phyloP scores from a whole-genome alignment of 1,140 invertebrate genomes.

The Calycopis cecrops region DNA sequence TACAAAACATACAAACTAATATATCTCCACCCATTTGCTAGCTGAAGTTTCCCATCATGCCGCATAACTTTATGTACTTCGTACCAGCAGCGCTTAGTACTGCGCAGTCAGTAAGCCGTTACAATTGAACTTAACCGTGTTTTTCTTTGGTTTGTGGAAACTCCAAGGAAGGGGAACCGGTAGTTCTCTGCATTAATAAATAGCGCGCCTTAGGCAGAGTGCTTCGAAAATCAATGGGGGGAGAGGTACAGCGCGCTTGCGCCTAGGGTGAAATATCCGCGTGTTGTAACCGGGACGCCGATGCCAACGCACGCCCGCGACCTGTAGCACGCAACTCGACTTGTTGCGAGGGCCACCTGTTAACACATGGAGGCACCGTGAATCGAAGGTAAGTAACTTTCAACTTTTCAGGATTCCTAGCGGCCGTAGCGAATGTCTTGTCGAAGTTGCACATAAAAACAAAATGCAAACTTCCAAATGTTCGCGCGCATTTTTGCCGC shows the following conservation, averaged over 20 bases:
- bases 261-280: slow-evolving; percentile 36
- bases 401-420: slow-evolving; percentile 11
- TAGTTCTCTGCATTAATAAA: slow-evolving; percentile 65
- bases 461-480: neutral
- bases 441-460: slow-evolving; percentile 5
- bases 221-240: slow-evolving; percentile 62
- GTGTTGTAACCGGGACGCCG: slow-evolving; percentile 51
- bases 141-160: slow-evolving; percentile 40
- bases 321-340: slow-evolving; percentile 50
- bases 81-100: neutral
- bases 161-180: slow-evolving; percentile 48
- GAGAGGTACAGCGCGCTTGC: slow-evolving; percentile 49
- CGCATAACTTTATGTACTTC: no score
- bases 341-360: slow-evolving; percentile 68
- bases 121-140: slow-evolving; percentile 22
- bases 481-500: slow-evolving; percentile 24
- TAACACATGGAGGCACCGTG: slow-evolving; percentile 63
- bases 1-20: no score
- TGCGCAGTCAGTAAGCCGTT: slow-evolving; percentile 15
- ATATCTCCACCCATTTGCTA: no score
- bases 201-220: slow-evolving; percentile 53
- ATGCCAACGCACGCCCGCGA: slow-evolving; percentile 53
- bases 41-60: no score
- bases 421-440: slow-evolving; percentile 20
- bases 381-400: slow-evolving; percentile 53